Evolutionary conservation across 1,140 invertebrate species (phyloP).

Genomic region (Frieseomelitta varia): DNA sequence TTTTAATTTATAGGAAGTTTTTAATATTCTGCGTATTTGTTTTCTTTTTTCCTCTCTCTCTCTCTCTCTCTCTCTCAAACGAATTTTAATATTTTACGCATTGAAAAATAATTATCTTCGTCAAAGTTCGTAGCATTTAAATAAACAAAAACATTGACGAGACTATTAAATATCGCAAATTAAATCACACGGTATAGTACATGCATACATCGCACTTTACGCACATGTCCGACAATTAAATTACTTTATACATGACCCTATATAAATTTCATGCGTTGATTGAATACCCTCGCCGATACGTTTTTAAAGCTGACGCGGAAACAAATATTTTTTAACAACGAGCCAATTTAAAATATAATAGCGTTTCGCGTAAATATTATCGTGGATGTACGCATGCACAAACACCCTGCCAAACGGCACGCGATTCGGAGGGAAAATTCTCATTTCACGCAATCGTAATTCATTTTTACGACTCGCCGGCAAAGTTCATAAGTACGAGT

Average conservation of each 20-base stretch:
- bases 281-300: not conserved
- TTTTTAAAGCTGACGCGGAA: not conserved
- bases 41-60: not conserved
- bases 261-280: not conserved
- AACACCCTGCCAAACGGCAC: not conserved
- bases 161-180: not conserved
- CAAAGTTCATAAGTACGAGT: not conserved
- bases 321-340: not conserved
- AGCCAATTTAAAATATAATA: not conserved
- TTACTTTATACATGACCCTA: not conserved
- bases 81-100: not conserved
- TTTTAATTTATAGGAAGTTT: not conserved
- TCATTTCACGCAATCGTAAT: slow-evolving; percentile 13
- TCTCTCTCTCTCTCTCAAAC: not conserved
- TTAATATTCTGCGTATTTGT: not conserved
- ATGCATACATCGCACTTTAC: not conserved
- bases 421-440: not conserved
- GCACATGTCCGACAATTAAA: not conserved
- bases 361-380: not conserved
- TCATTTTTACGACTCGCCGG: not conserved
- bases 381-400: no score
- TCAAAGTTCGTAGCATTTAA: not conserved
- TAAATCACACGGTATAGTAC: not conserved
- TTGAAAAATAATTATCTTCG: not conserved
- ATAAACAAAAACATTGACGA: not conserved